phyloP scores from a whole-genome alignment of 2,888 invertebrate genomes.

The Adelphocoris suturalis region DNA sequence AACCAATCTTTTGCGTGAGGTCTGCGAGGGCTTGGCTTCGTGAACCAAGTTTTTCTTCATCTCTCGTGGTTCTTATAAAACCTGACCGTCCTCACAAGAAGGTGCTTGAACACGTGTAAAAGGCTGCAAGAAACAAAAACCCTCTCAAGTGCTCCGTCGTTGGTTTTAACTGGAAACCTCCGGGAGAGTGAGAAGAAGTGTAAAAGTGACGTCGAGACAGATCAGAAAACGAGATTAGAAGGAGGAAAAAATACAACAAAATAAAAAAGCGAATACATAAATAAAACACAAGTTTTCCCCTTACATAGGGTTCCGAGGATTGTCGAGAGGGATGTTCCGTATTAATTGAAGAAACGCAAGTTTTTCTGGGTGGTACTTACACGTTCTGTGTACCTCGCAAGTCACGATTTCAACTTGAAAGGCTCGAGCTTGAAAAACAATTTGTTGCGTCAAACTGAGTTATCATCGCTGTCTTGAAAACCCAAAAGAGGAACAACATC shows the following conservation, averaged over 20 bases:
- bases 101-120: constrained; percentile 42
- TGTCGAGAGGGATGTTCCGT: constrained; percentile 45
- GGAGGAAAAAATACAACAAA: not conserved
- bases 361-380: constrained; percentile 13
- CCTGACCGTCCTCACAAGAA: constrained; percentile 4
- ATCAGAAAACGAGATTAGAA: not conserved
- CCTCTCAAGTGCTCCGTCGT: not conserved
- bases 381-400: constrained; percentile 28
- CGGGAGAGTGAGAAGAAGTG: not conserved
- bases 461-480: constrained; percentile 16
- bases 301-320: not conserved
- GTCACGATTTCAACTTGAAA: constrained; percentile 49
- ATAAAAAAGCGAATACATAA: not conserved
- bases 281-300: not conserved
- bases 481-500: not conserved
- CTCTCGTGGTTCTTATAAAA: not conserved
- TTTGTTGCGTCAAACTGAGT: constrained; percentile 1
- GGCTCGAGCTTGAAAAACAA: not conserved
- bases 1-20: constrained; percentile 31
- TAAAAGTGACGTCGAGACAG: not conserved
- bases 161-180: constrained; percentile 26
- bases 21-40: not conserved
- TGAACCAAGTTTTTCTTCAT: not conserved
- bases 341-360: constrained; percentile 52
- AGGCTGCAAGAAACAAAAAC: constrained; percentile 17